These are phyloP conservation scores for Callaeas wilsoni DNA, from an alignment of 2,113 vertebrate species.

Conservation along the genomic window DNA sequence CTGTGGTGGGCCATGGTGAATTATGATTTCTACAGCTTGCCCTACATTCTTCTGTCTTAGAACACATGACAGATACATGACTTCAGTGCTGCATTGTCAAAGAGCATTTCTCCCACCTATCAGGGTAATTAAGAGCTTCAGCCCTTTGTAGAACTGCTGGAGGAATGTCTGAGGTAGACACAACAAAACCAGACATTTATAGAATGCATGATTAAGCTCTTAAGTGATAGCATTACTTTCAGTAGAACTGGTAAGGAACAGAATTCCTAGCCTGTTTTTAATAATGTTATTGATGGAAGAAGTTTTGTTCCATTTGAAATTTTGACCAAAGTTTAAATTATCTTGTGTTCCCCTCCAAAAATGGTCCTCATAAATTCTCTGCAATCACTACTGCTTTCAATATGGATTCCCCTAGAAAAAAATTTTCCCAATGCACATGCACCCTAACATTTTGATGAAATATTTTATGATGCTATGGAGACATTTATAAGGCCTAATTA, in stretches of 20 bases:
- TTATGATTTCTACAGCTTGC: neutral
- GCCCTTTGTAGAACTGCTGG: neutral
- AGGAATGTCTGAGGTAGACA: neutral
- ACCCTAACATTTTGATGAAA: neutral
- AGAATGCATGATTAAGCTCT: neutral
- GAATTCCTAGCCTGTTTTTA: neutral
- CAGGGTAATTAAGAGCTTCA: neutral
- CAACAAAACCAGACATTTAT: neutral
- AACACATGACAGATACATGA: neutral
- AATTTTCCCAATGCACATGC: neutral
- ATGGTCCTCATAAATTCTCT: neutral
- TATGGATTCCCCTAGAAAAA: neutral
- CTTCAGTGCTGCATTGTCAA: neutral
- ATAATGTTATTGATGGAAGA: neutral
- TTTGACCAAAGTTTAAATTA: neutral
- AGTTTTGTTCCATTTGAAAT: neutral
- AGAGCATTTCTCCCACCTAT: neutral
- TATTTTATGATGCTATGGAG: neutral
- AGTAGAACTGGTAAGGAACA: neutral
- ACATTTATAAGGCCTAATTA: neutral
- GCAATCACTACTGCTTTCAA: neutral
- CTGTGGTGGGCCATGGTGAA: neutral
- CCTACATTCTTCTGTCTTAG: neutral
- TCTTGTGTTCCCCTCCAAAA: neutral
- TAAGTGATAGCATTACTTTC: neutral